These are phyloP conservation scores for Macrosoma leucophasiata DNA, from an alignment of 2,888 invertebrate genomes.

Conservation along the genomic window DNA sequence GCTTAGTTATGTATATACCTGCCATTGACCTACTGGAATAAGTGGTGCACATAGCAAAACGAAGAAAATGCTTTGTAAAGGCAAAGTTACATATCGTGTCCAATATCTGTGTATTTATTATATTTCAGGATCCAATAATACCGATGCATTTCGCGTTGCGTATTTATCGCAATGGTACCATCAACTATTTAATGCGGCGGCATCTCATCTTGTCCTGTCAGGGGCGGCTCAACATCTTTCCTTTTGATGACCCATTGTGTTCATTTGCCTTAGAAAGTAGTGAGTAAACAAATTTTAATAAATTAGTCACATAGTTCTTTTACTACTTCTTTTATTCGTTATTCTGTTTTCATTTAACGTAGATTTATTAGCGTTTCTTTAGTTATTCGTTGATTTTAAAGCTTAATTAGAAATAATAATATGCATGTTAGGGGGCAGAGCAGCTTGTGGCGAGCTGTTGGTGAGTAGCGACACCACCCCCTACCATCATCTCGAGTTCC, in stretches of 20 bases:
- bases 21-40: too few relatives aligned
- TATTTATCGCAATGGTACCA: constrained; percentile 94
- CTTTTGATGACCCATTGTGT: constrained; percentile 96
- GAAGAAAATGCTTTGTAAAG: too few relatives aligned
- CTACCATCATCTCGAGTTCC: too few relatives aligned
- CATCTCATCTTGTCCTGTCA: constrained; percentile 95
- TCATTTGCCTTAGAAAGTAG: constrained; percentile 97
- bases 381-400: constrained; percentile 3
- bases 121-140: constrained; percentile 86
- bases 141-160: constrained; percentile 95
- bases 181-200: constrained; percentile 94
- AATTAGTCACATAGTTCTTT: neutral
- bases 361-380: neutral
- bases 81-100: too few relatives aligned
- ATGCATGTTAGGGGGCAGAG: too few relatives aligned
- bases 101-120: too few relatives aligned
- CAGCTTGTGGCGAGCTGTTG: too few relatives aligned
- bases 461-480: too few relatives aligned
- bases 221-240: constrained; percentile 95
- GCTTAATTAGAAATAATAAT: too few relatives aligned
- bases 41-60: too few relatives aligned
- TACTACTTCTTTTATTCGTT: neutral
- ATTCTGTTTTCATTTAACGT: neutral
- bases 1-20: too few relatives aligned
- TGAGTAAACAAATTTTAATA: constrained; percentile 76